Base-by-base conservation (phyloP, 2,113 vertebrate species). In the Perca schrenkii region DNA sequence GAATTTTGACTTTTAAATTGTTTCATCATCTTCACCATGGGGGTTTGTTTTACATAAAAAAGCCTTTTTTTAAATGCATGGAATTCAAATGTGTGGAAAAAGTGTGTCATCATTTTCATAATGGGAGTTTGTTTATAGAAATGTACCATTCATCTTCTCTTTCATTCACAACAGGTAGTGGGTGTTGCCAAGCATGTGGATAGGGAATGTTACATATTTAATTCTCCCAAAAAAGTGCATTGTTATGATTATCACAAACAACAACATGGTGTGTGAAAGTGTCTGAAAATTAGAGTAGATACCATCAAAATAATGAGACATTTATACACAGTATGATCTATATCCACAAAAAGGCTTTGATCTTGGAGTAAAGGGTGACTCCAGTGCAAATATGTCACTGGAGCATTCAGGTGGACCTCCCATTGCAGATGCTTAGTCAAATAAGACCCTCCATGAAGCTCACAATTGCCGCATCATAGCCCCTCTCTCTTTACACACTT, bases 321-420 rank as follows among this genome's bases (percentile, higher is more conserved):
- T 56, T 25, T 13, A 69, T n/a, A 28, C 12, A 17, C 15, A 50
- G 16, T 19, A 15, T 34, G 66, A 67, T 77, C 13, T 22, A 46
- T 34, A 46, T 19, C 11, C 57, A 15, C 57, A 70, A 13, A 54
- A 56, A 49, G 14, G 47, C 60, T 67, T 73, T 73, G n/a, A 83
- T 77, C 28, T 49, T n/a, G 4, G 31, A 72, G 16, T 13, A 47
- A 49, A 64, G 11, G 15, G 6, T 16, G 54, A 57, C 8, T 47
- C 19, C 25, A 58, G 47, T 28, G 58, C n/a, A 60, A 40, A 50
- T 22, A 79, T 57, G 52, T 50, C 28, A 36, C 4, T 43, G 69
- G 43, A 58, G 53, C 25, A 46, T 63, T 73, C 69, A 34, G 6
- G 10, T 52, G 46, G 66, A 52, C 74, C 43, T 57, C 64, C 77